phyloP scores from a whole-genome alignment of 2,888 invertebrate species.

The Conchocele bisecta region DNA sequence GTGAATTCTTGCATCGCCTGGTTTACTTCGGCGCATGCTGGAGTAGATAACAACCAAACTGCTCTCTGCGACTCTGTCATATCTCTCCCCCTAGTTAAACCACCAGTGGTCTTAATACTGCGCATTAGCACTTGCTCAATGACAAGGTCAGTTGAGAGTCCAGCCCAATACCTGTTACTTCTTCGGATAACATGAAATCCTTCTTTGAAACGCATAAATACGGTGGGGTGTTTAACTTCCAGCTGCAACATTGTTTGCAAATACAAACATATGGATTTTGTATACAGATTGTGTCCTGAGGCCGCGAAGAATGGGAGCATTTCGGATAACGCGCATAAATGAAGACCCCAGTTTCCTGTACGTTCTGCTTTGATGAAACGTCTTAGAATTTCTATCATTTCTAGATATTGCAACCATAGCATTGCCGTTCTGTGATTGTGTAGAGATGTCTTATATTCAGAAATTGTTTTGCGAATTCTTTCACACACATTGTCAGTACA shows the following conservation, averaged over 20 bases:
- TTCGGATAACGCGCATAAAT: background rate
- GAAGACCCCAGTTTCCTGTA: background rate
- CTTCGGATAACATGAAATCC: constrained; percentile 53
- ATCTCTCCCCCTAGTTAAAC: background rate
- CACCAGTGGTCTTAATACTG: constrained; percentile 9
- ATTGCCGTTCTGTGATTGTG: background rate
- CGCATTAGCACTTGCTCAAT: too few species aligned
- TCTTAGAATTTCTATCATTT: background rate
- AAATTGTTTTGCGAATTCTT: background rate
- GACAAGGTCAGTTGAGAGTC: too few species aligned
- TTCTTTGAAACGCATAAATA: constrained; percentile 25
- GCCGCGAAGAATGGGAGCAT: constrained; percentile 36
- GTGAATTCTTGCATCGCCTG: background rate
- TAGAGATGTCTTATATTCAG: background rate
- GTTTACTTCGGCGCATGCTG: background rate
- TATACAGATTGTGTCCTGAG: constrained; percentile 46
- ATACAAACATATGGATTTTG: constrained; percentile 44
- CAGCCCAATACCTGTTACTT: constrained; percentile 48
- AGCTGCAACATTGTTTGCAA: constrained; percentile 41
- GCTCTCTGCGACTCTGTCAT: constrained; percentile 1
- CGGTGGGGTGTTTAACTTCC: constrained; percentile 3
- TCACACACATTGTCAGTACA: background rate
- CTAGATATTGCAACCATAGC: background rate
- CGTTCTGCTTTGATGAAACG: constrained; percentile 6
- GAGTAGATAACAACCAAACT: background rate